phyloP scores from a whole-genome alignment of 2,888 invertebrate species.

The Drosophila aldrichi region DNA sequence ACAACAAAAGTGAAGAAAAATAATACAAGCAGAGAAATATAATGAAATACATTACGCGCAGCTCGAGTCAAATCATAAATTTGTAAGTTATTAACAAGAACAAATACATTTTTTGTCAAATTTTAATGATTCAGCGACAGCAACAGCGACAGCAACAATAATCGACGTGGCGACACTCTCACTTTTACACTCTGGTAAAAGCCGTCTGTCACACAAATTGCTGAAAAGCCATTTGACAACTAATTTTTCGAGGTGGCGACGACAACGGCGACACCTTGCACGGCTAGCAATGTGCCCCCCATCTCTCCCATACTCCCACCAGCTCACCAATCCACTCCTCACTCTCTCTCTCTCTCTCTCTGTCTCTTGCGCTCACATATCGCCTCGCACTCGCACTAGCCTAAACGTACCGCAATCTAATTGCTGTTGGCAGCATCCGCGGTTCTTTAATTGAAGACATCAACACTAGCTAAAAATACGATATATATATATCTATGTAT shows the following conservation, averaged over 20 bases:
- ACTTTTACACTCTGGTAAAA: slow-evolving; percentile 58
- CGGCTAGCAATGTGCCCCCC: slow-evolving; percentile 19
- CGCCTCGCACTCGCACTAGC: slow-evolving; percentile 67
- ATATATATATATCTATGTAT: slow-evolving; percentile 1
- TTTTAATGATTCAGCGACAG: slow-evolving; percentile 43
- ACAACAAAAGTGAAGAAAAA: not conserved
- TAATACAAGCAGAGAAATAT: not conserved
- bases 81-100: slow-evolving; percentile 63
- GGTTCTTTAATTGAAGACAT: slow-evolving; percentile 84
- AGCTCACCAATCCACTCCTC: not conserved
- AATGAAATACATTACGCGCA: slow-evolving; percentile 7
- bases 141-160: not conserved
- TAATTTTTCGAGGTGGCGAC: slow-evolving; percentile 69
- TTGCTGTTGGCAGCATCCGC: slow-evolving; percentile 79
- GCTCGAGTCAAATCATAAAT: slow-evolving; percentile 60
- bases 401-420: slow-evolving; percentile 76
- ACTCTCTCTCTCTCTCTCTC: too few species aligned
- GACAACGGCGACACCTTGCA: slow-evolving; percentile 63
- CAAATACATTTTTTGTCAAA: slow-evolving; percentile 55
- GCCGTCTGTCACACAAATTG: slow-evolving; percentile 71
- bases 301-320: not conserved
- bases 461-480: slow-evolving; percentile 81
- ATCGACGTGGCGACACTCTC: slow-evolving; percentile 58
- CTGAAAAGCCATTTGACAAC: slow-evolving; percentile 72
- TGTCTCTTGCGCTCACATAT: slow-evolving; percentile 15